Conservation (phyloP, 2,888 invertebrate genomes). For the Crepidodera aurea region DNA sequence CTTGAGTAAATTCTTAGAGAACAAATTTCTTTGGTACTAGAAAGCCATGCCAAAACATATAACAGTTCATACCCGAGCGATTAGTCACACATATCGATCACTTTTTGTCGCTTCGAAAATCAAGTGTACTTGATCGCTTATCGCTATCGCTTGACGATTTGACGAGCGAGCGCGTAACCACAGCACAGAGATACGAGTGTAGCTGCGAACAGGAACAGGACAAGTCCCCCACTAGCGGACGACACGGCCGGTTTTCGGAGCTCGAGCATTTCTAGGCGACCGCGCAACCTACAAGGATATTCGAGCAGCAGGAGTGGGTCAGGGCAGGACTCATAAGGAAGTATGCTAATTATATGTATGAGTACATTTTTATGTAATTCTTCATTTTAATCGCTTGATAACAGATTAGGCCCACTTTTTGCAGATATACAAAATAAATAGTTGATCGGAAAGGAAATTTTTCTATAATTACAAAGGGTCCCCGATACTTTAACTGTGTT, state of each 20-base stretch:
- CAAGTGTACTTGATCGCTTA: slow-evolving; percentile 3
- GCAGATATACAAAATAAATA: too few relatives aligned
- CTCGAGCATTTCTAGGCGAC: slow-evolving; percentile 47
- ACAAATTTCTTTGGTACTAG: slow-evolving; percentile 39
- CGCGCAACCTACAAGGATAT: slow-evolving; percentile 43
- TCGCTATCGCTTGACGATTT: slow-evolving; percentile 13
- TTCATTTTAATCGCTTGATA: too few relatives aligned
- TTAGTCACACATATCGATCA: slow-evolving; percentile 28
- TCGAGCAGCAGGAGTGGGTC: slow-evolving; percentile 37
- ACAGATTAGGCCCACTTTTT: too few relatives aligned
- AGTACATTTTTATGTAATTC: too few relatives aligned
- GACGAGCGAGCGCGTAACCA: slow-evolving; percentile 24
- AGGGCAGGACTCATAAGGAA: slow-evolving; percentile 32
- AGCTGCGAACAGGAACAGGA: slow-evolving; percentile 17
- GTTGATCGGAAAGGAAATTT: too few relatives aligned
- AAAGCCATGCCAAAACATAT: slow-evolving; percentile 31
- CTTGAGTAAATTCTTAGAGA: slow-evolving; percentile 34
- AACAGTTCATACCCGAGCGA: slow-evolving; percentile 33
- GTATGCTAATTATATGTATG: slow-evolving; percentile 22
- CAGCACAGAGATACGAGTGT: slow-evolving; percentile 30
- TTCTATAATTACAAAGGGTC: too few relatives aligned
- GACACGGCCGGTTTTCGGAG: slow-evolving; percentile 36
- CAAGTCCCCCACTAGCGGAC: slow-evolving; percentile 38
- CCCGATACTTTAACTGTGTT: too few relatives aligned
- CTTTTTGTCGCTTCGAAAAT: slow-evolving; percentile 3